Conservation (phyloP, 1,140 invertebrate species). For the Diachasma alloeum region DNA sequence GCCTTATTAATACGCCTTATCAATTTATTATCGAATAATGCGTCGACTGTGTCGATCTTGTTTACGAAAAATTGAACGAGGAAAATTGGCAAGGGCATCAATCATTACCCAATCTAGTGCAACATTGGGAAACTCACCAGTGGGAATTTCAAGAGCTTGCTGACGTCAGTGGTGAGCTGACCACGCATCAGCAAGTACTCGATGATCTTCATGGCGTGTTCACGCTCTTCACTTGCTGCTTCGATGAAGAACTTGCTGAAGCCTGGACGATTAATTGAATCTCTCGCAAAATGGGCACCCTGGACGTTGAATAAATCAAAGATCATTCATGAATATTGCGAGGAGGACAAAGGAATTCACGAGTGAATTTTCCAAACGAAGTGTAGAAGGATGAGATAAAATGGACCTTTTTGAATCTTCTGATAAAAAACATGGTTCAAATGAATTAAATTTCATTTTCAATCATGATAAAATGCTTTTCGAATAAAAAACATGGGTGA, state of each 20-base stretch:
- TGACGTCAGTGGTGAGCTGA: conserved; percentile 73
- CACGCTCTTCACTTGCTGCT: conserved; percentile 84
- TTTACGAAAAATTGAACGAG: not conserved
- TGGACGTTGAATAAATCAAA: conserved; percentile 51
- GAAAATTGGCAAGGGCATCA: not conserved
- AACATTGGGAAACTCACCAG: conserved; percentile 62
- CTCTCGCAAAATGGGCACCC: conserved; percentile 83
- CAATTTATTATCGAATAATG: too few species aligned
- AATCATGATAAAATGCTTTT: too few species aligned
- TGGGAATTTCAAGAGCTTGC: conserved; percentile 71
- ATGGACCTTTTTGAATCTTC: too few species aligned
- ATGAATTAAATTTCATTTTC: too few species aligned
- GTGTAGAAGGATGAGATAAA: too few species aligned
- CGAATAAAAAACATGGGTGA: too few species aligned
- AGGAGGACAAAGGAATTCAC: too few species aligned
- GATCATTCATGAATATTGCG: not conserved
- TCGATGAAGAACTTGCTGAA: conserved; percentile 90
- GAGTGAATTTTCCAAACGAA: too few species aligned
- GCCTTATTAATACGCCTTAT: too few species aligned
- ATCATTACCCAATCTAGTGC: not conserved
- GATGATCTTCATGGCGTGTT: conserved; percentile 90
- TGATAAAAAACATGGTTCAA: too few species aligned
- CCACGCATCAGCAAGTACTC: conserved; percentile 91
- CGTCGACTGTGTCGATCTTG: not conserved
- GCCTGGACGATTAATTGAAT: conserved; percentile 83